Evolutionary conservation across 2,113 vertebrate species (phyloP), one percentile per base, ranked within the genome.

Genomic region (Varanus salvator): DNA sequence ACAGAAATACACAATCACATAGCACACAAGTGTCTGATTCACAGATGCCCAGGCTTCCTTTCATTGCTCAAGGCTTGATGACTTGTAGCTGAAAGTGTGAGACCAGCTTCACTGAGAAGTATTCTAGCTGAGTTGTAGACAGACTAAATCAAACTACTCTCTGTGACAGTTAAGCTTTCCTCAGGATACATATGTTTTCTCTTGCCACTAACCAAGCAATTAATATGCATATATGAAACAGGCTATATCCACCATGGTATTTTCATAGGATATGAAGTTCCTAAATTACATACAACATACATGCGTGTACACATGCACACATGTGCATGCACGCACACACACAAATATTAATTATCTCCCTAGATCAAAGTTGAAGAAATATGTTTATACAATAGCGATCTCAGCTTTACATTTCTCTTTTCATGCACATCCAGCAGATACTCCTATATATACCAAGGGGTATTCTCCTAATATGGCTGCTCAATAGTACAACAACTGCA

Each of bases 281-380:
- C 68, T 50, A 85, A 94, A 85, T 71, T 34, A 19, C 75, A 84
- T 3, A 31, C 44, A 44, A 44, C 38, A 44, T 44, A 44, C 38
- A 44, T 44, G 38, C 38, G 3, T 44, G 38, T 44, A 44, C 38
- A 15, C 89, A 80, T 44, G 38, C 3, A 44, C 38, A 15, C 89
- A 80, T 78, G 80, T 77, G 85, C 74, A 90, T 23, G 29, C 0
- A 0, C 87, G 83, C 75, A n/a, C 0, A 1, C 88, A 83, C 72
- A 52, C 88, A 82, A 0, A 12, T 96, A n/a, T 85, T 1, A 0
- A 90, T 72, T 85, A 72, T 91, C 87, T 93, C 89, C 90, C 93
- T 93, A 93, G 84, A 44, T 94, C 89, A 91, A 83, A 89, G 88
- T 92, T 93, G 93, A 91, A 94, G 95, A 84, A 92, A 92, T 94